phyloP scores from a whole-genome alignment of 2,888 invertebrate species.

The Dorcus hopei region DNA sequence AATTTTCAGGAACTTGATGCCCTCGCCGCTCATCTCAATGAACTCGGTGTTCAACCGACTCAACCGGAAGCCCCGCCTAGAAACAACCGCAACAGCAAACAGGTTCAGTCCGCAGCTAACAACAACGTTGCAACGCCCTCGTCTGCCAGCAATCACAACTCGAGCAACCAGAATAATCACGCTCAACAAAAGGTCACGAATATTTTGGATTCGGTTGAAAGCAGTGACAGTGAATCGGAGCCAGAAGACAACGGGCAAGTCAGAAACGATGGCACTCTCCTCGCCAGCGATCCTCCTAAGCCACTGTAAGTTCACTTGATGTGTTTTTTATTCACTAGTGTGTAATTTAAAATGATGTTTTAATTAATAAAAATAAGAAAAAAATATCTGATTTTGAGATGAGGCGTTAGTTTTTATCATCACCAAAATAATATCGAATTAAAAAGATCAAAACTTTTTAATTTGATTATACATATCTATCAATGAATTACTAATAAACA shows the following conservation, averaged over 20 bases:
- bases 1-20: constrained; percentile 86
- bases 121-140: constrained; percentile 43
- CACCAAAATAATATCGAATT: too few relatives aligned
- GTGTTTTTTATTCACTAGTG: too few relatives aligned
- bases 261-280: constrained; percentile 88
- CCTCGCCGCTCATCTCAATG: constrained; percentile 92
- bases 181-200: constrained; percentile 46
- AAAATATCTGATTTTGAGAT: too few relatives aligned
- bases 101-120: constrained; percentile 38
- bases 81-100: constrained; percentile 51
- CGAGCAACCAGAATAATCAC: constrained; percentile 43
- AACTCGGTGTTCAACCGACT: constrained; percentile 72
- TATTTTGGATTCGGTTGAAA: constrained; percentile 61
- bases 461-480: too few relatives aligned
- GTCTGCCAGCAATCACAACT: constrained; percentile 38
- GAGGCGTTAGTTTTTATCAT: too few relatives aligned
- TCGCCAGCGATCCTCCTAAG: constrained; percentile 95
- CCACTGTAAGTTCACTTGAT: constrained; percentile 74
- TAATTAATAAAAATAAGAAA: too few relatives aligned
- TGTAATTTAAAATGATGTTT: too few relatives aligned
- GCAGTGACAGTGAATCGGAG: constrained; percentile 79
- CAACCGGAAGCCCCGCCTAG: constrained; percentile 71
- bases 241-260: constrained; percentile 77
- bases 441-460: too few relatives aligned
- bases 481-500: neutral